Evolutionary conservation across 2,888 invertebrate genomes (phyloP), one percentile per base, ranked within the genome.

Genomic region (Macropis europaea): DNA sequence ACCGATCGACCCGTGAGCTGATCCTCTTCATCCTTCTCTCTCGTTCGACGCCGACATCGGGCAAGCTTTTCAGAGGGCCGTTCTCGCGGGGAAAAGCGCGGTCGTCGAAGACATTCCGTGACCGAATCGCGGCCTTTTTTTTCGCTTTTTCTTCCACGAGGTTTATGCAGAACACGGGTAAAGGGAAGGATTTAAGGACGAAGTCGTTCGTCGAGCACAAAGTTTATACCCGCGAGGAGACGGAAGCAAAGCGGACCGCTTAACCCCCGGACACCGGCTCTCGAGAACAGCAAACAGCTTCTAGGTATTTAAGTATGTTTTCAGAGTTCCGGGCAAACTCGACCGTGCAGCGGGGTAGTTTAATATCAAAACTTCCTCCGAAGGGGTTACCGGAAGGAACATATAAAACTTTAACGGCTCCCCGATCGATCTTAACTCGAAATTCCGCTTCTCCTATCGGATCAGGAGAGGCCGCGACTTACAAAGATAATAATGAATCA

Each of bases 301-400:
- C 54, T 43, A 28, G 70, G 57, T 66, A 70, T 78, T 78, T 76
- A 69, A 78, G 76, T 72, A 59, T 69, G 61, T 78, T 73, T 64
- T 50, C 50, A 32, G 47, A 72, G 34, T 40, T 57, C 45, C 3
- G 4, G 11, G 47, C n/a, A 38, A 43, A 48, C 28, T 42, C 6
- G 6, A 6, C 40, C 13, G 3, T 2, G 47, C 56, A 19, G 28
- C 6, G n/a, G 42, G 24, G 36, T 56, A 57, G 34, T 52, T 59
- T 62, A 66, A 77, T 63, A 63, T 59, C 52, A 48, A 60, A 79
- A 73, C 48, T 71, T 72, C n/a, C 9, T 15, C n/a, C 17, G 53
- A 17, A 24, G 56, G 40, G 28, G 28, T 43, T 45, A 22, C 38
- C 36, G 2, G 40, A 42, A 48, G 26, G 24, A 17, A 40, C 63